Base-by-base conservation (phyloP, 2,113 vertebrate species). In the Austrofundulus limnaeus region DNA sequence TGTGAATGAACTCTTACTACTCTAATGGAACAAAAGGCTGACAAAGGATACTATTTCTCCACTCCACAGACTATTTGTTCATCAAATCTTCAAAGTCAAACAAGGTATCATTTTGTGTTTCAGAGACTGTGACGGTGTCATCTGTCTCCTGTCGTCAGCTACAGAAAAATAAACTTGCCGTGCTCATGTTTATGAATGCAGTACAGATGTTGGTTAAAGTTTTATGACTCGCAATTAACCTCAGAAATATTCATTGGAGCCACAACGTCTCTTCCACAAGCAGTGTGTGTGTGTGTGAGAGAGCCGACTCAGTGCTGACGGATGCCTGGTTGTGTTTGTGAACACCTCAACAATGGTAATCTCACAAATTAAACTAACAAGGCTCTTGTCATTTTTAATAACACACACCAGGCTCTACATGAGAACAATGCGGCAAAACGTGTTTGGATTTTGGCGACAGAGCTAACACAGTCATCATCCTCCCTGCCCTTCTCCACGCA, bases 151-250 rank as follows among this genome's bases (percentile, higher is more conserved):
- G 82, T 68, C 74, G 37, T 67, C 61, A 55, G 69, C 54, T 67
- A 70, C 64, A 65, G 70, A 39, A 65, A 75, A 63, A 80, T 13
- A 62, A 24, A 81, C 77, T 61, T 50, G 52, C 72, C 0, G 0
- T 12, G 65, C 49, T 11, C 56, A 24, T 80, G 67, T 78, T 82
- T 81, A 60, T 38, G 20, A 57, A 77, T 34, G 65, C 61, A 62
- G 45, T 80, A 61, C 77, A 75, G 68, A 78, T 85, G 84, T 71
- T 81, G 54, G 60, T 85, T 88, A 85, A 88, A 86, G 60, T 87
- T 83, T 79, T 64, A 82, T 71, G 66, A 34, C 71, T 73, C 51
- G 45, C 81, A 68, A 83, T 85, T 70, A 84, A 63, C 72, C 61
- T 46, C 37, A 38, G 21, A 46, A 54, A 61, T 60, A 80, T 69